Conservation (phyloP, 2,797 vertebrate genomes). For the Lophotriccus pileatus region DNA sequence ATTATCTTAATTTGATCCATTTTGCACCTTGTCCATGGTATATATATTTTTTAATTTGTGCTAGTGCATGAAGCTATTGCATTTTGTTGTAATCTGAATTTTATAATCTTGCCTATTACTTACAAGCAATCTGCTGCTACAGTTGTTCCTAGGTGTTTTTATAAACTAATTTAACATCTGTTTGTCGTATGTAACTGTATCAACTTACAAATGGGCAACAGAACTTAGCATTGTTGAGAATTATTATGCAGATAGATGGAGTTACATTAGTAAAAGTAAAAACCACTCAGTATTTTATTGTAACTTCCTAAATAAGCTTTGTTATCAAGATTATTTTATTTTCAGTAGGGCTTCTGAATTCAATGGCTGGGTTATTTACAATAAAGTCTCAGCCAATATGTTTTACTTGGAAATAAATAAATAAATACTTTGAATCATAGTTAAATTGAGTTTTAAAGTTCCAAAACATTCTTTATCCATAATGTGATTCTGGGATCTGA, state of each 20-base stretch:
- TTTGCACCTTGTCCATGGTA: conserved; percentile 57
- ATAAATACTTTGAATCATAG: conserved; percentile 54
- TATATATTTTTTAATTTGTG: conserved; percentile 50
- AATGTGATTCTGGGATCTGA: conserved; percentile 44
- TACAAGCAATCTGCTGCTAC: conserved; percentile 73
- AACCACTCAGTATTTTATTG: conserved; percentile 45
- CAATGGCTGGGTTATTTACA: conserved; percentile 46
- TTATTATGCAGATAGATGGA: conserved; percentile 66
- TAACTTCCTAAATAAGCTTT: conserved; percentile 64
- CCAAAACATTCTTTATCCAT: conserved; percentile 30
- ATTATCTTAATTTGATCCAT: conserved; percentile 74
- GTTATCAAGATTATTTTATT: conserved; percentile 63
- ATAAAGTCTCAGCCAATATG: conserved; percentile 35
- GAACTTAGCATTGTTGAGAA: conserved; percentile 60
- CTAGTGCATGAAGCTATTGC: conserved; percentile 43
- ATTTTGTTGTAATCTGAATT: conserved; percentile 71
- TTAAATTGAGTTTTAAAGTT: conserved; percentile 62
- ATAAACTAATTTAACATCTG: conserved; percentile 77
- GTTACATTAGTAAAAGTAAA: conserved; percentile 64
- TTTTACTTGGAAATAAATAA: conserved; percentile 42
- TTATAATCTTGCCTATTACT: conserved; percentile 75
- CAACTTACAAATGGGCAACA: conserved; percentile 68
- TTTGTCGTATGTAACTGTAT: conserved; percentile 65
- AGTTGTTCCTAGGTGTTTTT: conserved; percentile 75
- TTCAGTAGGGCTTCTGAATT: background rate